These are phyloP conservation scores for Conopomorpha cramerella DNA, from an alignment of 1,140 invertebrate species.

Conservation along the genomic window DNA sequence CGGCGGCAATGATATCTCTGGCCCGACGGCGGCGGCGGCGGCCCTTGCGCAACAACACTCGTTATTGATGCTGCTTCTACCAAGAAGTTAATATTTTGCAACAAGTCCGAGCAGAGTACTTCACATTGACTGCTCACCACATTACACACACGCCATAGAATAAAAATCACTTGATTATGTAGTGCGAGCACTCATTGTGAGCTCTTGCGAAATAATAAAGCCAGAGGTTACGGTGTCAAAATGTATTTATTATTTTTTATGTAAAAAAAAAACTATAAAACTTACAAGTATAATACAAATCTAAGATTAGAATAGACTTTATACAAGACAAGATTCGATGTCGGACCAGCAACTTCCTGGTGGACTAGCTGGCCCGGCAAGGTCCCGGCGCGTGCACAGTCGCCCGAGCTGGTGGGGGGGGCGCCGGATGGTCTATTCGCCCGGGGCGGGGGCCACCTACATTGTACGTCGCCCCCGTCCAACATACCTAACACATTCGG, in stretches of 20 bases:
- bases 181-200: no score
- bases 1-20: no score
- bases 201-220: slow-evolving; percentile 4
- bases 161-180: no score
- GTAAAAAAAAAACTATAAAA: slow-evolving; percentile 34
- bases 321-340: slow-evolving; percentile 47
- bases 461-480: slow-evolving; percentile 42
- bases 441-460: slow-evolving; percentile 34
- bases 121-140: no score
- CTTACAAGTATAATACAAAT: slow-evolving; percentile 36
- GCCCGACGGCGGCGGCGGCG: no score
- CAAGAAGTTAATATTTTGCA: no score
- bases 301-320: slow-evolving; percentile 53
- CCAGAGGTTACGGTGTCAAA: slow-evolving; percentile 41
- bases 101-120: no score
- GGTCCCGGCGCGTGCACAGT: slow-evolving; percentile 52
- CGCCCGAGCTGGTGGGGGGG: slow-evolving; percentile 39
- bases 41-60: no score
- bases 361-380: slow-evolving; percentile 22
- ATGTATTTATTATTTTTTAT: slow-evolving; percentile 57
- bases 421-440: slow-evolving; percentile 20
- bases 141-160: no score
- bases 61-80: no score
- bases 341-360: slow-evolving; percentile 37
- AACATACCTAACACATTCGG: slow-evolving; percentile 31